A percentile compares a stretch with the other conserved stretches of the same genome.
Conservation (phyloP, 2,113 vertebrate species). For the Ceyx melanurus region DNA sequence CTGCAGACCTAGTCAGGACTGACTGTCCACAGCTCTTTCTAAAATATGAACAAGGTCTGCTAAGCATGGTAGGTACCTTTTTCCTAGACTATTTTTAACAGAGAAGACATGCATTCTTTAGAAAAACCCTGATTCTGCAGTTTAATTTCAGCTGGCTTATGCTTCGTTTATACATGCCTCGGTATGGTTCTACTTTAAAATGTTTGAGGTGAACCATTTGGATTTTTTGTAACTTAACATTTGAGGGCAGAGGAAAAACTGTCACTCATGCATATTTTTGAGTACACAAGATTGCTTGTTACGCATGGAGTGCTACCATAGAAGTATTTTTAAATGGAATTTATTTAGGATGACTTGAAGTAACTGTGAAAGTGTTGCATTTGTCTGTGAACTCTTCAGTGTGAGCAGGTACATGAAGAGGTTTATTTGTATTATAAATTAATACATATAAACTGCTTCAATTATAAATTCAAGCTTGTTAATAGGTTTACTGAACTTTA, state of each 20-base stretch:
- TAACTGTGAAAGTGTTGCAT: conserved; percentile 76
- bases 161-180: not conserved
- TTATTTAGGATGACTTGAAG: conserved; percentile 71
- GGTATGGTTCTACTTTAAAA: not conserved
- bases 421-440: conserved; percentile 40
- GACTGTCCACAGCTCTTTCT: not conserved
- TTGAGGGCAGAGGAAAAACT: not conserved
- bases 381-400: conserved; percentile 63
- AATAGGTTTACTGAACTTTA: conserved; percentile 55
- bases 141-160: not conserved
- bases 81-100: not conserved
- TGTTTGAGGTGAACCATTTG: conserved; percentile 5
- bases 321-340: conserved; percentile 64
- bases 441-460: conserved; percentile 51
- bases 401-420: conserved; percentile 41
- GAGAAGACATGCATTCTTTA: not conserved
- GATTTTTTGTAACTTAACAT: not conserved
- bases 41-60: not conserved
- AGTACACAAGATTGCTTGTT: conserved; percentile 54
- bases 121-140: not conserved
- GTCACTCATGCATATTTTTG: conserved; percentile 5
- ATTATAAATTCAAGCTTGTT: conserved; percentile 57
- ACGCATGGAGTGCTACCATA: conserved; percentile 47
- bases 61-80: not conserved
- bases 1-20: not conserved